Base-by-base conservation (phyloP, 2,888 invertebrate genomes). In the Hofmannophila pseudospretella region DNA sequence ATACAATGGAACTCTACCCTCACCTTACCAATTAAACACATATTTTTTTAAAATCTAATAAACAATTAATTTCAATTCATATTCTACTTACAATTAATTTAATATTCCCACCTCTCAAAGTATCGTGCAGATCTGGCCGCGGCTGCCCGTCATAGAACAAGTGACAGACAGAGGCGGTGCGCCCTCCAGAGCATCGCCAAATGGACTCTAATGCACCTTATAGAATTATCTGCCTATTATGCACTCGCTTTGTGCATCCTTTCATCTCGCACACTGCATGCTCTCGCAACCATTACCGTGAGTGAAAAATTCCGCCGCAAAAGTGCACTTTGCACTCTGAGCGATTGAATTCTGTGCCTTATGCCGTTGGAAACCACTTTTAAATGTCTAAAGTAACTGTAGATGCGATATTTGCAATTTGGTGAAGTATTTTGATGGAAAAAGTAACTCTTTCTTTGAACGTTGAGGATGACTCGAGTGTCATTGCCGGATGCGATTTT, bases 141-240 rank as follows among this genome's bases (percentile, higher is more conserved):
- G n/a, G n/a, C n/a, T n/a, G n/a, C n/a, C 39, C 30, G 34, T 41
- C 45, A 51, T 36, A 48, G 55, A 51, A 41, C 45, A 44, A 42
- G 44, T 22, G 23, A 19, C 30, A 23, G 25, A 34, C 23, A 49
- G 47, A 54, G 36, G 45, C 48, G 49, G 39, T 47, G 49, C 39
- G 47, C 42, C 54, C 50, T 32, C 37, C 42, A 28, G 34, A 34
- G 36, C 33, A 48, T 43, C 42, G 36, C 36, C 72, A 74, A 74
- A 82, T 81, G 82, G 74, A 80, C 56, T 58, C 63, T 75, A 80
- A 81, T 80, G 81, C 74, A 67, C 63, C 71, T 72, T 65, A 62
- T 59, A 51, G 72, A 79, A 80, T 79, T 71, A 76, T 81, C 78
- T 74, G 68, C 71, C 79, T 80, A 86, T 86, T 86, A 84, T 52